These are phyloP conservation scores for Podilymbus podiceps DNA, from an alignment of 2,113 vertebrate species.

Conservation along the genomic window DNA sequence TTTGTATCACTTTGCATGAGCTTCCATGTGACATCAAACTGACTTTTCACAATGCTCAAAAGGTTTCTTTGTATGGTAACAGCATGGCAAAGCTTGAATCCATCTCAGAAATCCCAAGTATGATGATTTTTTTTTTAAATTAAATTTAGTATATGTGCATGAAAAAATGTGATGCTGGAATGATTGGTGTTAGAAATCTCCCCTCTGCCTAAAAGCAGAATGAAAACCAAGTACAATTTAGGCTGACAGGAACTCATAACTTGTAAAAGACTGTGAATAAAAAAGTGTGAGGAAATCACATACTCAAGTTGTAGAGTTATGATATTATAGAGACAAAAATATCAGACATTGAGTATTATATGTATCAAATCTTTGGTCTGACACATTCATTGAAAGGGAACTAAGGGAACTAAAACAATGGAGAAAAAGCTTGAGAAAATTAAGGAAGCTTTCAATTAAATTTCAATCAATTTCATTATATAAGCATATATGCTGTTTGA, in stretches of 20 bases:
- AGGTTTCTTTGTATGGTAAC: background rate
- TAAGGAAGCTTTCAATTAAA: background rate
- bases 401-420: background rate
- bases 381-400: background rate
- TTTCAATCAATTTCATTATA: background rate
- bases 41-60: background rate
- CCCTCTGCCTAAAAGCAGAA: background rate
- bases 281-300: background rate
- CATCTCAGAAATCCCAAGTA: background rate
- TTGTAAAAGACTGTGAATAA: background rate
- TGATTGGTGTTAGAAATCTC: background rate
- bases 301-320: background rate
- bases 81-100: background rate
- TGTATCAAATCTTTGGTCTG: background rate
- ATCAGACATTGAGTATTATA: background rate
- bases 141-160: background rate
- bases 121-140: background rate
- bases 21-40: background rate
- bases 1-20: background rate
- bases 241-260: background rate
- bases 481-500: fast-evolving
- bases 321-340: background rate
- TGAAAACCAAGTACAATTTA: background rate
- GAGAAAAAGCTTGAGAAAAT: background rate
- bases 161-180: background rate